A percentile compares a stretch with the other conserved stretches of the same genome.
phyloP scores from a whole-genome alignment of 2,797 vertebrate species.

The Sebastes wilsoni region DNA sequence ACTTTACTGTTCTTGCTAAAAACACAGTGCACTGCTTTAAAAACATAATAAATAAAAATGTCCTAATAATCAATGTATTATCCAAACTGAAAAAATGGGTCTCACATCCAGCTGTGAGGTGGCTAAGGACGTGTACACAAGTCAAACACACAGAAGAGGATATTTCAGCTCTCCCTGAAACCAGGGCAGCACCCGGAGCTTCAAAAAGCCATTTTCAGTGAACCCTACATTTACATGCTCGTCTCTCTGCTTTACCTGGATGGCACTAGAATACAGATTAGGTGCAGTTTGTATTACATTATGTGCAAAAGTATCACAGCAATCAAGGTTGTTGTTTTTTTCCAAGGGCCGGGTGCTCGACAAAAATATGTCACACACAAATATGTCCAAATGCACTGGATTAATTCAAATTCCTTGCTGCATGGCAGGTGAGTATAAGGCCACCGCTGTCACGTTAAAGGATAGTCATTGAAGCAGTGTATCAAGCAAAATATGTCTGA shows the following conservation, averaged over 20 bases:
- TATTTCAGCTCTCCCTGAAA: constrained; percentile 1
- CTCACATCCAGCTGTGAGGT: neutral
- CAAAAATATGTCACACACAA: neutral
- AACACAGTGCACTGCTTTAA: neutral
- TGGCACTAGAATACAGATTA: constrained; percentile 51
- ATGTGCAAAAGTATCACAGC: constrained; percentile 1
- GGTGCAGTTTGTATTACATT: constrained; percentile 4
- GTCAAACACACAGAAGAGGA: neutral
- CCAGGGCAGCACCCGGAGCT: constrained; percentile 1
- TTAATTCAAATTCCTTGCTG: neutral
- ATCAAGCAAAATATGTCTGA: neutral
- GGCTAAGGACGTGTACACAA: neutral
- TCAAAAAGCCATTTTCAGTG: constrained; percentile 26
- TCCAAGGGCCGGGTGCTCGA: neutral
- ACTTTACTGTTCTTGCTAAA: neutral
- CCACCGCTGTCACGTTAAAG: neutral
- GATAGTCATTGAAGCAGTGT: neutral
- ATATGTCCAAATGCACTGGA: neutral
- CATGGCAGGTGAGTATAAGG: neutral
- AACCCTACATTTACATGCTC: constrained; percentile 21
- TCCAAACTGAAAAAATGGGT: neutral
- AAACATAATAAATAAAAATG: neutral
- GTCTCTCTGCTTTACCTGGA: constrained; percentile 23
- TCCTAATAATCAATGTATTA: neutral
- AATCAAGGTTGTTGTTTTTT: neutral